Conservation (phyloP, 92 coral and sea anemone genomes). For the Micromussa lordhowensis region DNA sequence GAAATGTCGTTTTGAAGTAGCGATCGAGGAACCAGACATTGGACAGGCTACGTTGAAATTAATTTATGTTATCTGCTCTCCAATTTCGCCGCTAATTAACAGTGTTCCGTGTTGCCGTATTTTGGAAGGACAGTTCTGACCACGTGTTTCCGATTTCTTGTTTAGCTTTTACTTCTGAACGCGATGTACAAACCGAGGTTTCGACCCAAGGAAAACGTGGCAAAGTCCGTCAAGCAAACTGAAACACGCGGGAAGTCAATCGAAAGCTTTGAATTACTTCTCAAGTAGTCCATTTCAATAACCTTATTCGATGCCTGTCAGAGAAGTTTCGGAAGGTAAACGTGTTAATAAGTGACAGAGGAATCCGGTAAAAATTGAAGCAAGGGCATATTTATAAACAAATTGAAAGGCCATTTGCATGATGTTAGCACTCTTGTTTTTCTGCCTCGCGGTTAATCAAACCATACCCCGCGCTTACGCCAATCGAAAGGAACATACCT, state of each 20-base stretch:
- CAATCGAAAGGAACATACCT: constrained; percentile 38
- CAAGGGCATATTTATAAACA: constrained; percentile 20
- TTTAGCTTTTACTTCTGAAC: not conserved
- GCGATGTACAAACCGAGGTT: not conserved
- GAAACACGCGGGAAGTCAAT: constrained; percentile 7
- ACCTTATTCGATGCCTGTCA: not conserved
- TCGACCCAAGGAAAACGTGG: not conserved
- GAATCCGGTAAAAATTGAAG: constrained; percentile 6
- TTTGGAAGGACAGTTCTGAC: constrained; percentile 10
- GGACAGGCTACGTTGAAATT: not conserved
- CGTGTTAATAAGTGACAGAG: constrained; percentile 16
- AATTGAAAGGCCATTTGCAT: constrained; percentile 9
- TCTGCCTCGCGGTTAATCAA: not conserved
- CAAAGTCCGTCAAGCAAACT: not conserved
- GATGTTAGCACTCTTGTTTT: not conserved
- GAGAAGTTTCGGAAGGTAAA: not conserved
- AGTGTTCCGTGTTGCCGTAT: constrained; percentile 37
- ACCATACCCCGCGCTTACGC: not conserved
- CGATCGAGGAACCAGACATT: constrained; percentile 6
- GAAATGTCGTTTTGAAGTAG: constrained; percentile 23
- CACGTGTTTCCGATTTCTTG: constrained; percentile 55
- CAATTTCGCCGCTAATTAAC: constrained; percentile 35
- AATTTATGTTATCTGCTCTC: constrained; percentile 23
- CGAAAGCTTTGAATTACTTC: not conserved
- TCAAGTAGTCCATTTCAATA: not conserved